Conservation (phyloP, 2,888 invertebrate genomes). For the Augiades crinisus region DNA sequence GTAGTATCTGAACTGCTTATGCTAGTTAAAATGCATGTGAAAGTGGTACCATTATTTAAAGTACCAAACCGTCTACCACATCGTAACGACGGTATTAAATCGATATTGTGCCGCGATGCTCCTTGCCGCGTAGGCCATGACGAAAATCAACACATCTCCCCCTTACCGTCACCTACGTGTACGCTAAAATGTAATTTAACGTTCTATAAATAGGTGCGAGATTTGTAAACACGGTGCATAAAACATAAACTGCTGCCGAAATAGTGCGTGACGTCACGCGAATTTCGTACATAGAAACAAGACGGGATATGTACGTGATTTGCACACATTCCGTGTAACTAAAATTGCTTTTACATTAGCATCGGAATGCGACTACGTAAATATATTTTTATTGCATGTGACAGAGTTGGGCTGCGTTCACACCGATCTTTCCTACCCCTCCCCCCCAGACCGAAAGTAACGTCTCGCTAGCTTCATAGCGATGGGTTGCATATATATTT, state of each 20-base stretch:
- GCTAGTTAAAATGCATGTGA: no score
- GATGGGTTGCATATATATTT: no score
- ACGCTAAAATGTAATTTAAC: neutral
- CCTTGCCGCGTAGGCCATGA: no score
- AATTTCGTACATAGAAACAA: constrained; percentile 28
- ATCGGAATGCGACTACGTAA: neutral
- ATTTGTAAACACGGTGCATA: constrained; percentile 21
- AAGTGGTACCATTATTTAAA: no score
- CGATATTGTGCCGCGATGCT: no score
- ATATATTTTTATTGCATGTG: neutral
- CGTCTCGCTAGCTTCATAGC: no score
- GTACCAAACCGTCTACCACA: no score
- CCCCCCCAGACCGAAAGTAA: no score
- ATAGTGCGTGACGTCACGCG: constrained; percentile 34
- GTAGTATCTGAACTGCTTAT: no score
- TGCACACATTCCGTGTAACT: neutral
- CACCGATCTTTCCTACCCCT: no score
- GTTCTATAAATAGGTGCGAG: constrained; percentile 12
- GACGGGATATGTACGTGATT: neutral
- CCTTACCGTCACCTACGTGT: neutral
- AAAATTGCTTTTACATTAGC: neutral
- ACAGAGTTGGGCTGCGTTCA: neutral
- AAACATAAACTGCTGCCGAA: constrained; percentile 23
- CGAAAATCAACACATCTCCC: no score
- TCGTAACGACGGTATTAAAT: no score